A percentile compares a stretch with the other conserved stretches of the same genome.
phyloP scores from a whole-genome alignment of 1,140 invertebrate species.

The Sycophaga agraensis region DNA sequence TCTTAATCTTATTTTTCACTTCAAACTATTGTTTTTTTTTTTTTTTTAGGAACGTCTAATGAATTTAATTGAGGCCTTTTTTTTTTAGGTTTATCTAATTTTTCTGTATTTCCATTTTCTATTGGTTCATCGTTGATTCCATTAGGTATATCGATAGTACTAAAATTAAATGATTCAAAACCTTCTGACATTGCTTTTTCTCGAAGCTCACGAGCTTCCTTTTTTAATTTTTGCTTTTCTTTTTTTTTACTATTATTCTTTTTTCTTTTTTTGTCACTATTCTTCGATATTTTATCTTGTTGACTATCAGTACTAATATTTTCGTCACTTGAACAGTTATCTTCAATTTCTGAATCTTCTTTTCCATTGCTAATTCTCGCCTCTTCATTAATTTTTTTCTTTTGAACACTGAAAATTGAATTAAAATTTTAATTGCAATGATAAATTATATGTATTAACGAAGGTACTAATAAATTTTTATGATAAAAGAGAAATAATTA shows the following conservation, averaged over 20 bases:
- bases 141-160: constrained; percentile 29
- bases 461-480: too few species aligned
- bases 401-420: neutral
- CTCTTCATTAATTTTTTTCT: constrained; percentile 2
- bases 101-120: constrained; percentile 28
- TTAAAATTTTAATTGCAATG: neutral
- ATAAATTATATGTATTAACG: neutral
- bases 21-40: constrained; percentile 36
- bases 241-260: constrained; percentile 47
- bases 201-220: constrained; percentile 52
- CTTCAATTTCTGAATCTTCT: constrained; percentile 17
- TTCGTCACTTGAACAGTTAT: constrained; percentile 23
- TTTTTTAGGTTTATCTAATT: constrained; percentile 17
- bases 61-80: constrained; percentile 32
- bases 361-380: constrained; percentile 27
- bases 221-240: constrained; percentile 54
- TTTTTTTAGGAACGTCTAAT: constrained; percentile 32
- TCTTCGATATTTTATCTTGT: constrained; percentile 25
- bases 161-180: constrained; percentile 42
- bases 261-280: constrained; percentile 38
- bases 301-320: constrained; percentile 1
- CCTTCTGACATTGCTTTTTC: constrained; percentile 49
- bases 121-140: constrained; percentile 21
- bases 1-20: constrained; percentile 22
- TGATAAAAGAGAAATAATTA: too few species aligned